Base-by-base conservation (phyloP, 2,888 invertebrate species). In the Masnerella sp. region DNA sequence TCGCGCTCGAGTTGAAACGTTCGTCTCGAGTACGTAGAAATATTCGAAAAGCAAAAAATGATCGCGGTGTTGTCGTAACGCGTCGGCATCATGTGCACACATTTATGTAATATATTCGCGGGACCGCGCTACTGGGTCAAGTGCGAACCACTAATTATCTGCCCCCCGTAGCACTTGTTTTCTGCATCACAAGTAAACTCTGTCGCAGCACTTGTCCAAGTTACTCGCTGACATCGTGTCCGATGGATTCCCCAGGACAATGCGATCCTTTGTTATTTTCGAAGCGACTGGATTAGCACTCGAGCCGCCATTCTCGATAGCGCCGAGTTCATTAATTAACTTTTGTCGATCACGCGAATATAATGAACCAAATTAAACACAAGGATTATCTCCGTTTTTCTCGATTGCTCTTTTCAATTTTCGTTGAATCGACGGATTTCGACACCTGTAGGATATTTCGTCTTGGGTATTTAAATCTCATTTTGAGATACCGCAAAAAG, bases 141-240 rank as follows among this genome's bases (percentile, higher is more conserved):
- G 75, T 75, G 72, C 62, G 72, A 70, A 75, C 75, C 51, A 76
- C 75, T 76, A 76, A 76, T 76, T 76, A 70, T 59, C 62, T 52
- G 42, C 59, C 59, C 68, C 47, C 76, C 70, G 62, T 49, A 47
- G 51, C 68, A 68, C 74, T 76, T 76, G 74, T 76, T 76, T 76
- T 61, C 56, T 56, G 74, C 71, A 76, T 68, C 68, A 59, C 45
- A 76, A 74, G 67, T 74, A 68, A 76, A 68, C 56, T 68, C 65
- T 61, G 68, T 47, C 52, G 59, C 73, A 62, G 56, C 62, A 75
- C 72, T 73, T 69, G 62, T 73, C 70, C 64, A 70, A 56, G 56
- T 69, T 51, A 56, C 62, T 36, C 45, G 51, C 22, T 65, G 65
- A 45, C 75, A 72, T 59, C 43, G 40, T 18, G 52, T 47, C 54